A percentile compares a stretch with the other conserved stretches of the same genome.
phyloP scores from a whole-genome alignment of 2,888 invertebrate genomes.

The Fragum whitleyi region DNA sequence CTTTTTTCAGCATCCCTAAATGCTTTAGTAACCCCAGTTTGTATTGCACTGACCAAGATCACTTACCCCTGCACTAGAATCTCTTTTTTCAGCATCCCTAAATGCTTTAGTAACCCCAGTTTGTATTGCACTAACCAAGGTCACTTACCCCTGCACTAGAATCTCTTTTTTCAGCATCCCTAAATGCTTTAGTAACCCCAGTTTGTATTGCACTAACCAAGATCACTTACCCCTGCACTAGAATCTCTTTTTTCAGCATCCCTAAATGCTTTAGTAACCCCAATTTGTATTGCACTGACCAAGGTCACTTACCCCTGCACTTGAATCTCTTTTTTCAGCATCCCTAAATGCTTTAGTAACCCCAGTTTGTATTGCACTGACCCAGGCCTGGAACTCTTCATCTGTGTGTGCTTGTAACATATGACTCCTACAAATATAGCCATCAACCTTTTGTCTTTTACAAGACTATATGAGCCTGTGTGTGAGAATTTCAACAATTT shows the following conservation, averaged over 20 bases:
- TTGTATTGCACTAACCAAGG: too few relatives aligned
- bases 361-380: constrained; percentile 92
- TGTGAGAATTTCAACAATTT: too few relatives aligned
- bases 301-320: constrained; percentile 32
- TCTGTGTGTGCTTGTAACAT: constrained; percentile 99
- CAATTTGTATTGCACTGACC: constrained; percentile 87
- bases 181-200: too few relatives aligned
- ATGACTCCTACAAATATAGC: constrained; percentile 91
- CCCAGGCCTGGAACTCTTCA: constrained; percentile 95
- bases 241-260: constrained; percentile 69
- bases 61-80: constrained; percentile 89
- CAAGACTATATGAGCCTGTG: too few relatives aligned
- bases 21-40: too few relatives aligned
- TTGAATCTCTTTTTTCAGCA: constrained; percentile 65
- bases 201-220: too few relatives aligned
- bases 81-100: too few relatives aligned
- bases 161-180: constrained; percentile 71
- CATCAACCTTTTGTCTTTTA: too few relatives aligned
- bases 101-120: too few relatives aligned
- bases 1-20: too few relatives aligned
- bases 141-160: constrained; percentile 36
- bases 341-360: constrained; percentile 83
- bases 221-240: too few relatives aligned
- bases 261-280: constrained; percentile 82
- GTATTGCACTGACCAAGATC: too few relatives aligned